Conservation (phyloP, 2,797 vertebrate genomes). For the Alca torda region DNA sequence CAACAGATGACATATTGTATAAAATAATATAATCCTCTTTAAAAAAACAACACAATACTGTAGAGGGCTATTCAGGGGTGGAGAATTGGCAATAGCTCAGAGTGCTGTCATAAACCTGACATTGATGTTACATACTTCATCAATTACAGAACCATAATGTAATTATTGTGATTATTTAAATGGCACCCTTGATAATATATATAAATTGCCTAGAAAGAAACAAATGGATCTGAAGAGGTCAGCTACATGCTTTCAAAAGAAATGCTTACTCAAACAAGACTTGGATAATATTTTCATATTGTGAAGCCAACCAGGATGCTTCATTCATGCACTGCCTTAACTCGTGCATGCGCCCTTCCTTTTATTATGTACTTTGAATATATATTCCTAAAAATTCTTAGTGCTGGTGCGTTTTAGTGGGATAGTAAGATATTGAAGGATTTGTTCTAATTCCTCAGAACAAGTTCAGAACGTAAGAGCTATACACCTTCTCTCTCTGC, state of each 20-base stretch:
- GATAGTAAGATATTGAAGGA: background rate
- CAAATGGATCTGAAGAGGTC: conserved; percentile 1
- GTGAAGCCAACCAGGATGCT: background rate
- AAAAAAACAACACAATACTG: background rate
- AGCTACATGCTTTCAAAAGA: background rate
- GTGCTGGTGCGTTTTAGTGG: background rate
- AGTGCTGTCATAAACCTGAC: conserved; percentile 58
- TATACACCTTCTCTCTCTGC: background rate
- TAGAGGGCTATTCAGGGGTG: conserved; percentile 62
- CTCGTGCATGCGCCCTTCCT: rapidly evolving
- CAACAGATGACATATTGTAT: conserved; percentile 64
- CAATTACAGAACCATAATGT: conserved; percentile 35
- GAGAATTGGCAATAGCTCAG: conserved; percentile 55
- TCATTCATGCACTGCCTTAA: background rate
- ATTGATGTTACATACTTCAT: conserved; percentile 15
- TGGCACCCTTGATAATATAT: conserved; percentile 37
- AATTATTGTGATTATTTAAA: conserved; percentile 57
- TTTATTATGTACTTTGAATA: background rate
- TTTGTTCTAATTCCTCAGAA: background rate
- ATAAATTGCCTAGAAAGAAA: conserved; percentile 31
- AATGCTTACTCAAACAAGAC: background rate
- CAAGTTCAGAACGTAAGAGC: background rate
- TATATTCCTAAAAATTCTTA: background rate
- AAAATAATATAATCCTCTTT: conserved; percentile 68
- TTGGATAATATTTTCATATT: background rate